These are phyloP conservation scores for Drosophila subpulchrella DNA, from an alignment of 1,140 invertebrate species.

Conservation along the genomic window DNA sequence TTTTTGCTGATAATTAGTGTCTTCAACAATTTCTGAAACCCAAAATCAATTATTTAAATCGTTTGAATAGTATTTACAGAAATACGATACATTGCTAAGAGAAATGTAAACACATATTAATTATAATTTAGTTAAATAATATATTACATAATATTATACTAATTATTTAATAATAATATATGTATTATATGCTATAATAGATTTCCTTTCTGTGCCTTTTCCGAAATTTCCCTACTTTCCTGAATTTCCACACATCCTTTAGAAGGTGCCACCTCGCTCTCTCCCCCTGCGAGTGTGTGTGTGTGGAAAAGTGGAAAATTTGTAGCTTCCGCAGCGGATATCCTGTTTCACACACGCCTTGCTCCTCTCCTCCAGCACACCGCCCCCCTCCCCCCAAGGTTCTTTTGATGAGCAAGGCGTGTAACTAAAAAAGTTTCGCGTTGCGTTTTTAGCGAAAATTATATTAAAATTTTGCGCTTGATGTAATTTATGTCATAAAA, in stretches of 20 bases:
- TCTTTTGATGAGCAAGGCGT: slow-evolving; percentile 48
- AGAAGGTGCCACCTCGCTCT: slow-evolving; percentile 36
- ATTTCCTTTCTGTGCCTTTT: background rate
- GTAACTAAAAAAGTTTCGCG: slow-evolving; percentile 77
- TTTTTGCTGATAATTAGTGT: too few relatives aligned
- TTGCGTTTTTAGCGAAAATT: slow-evolving; percentile 84
- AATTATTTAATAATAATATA: too few relatives aligned
- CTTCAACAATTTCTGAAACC: too few relatives aligned
- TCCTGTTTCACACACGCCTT: slow-evolving; percentile 78
- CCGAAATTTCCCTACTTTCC: slow-evolving; percentile 2
- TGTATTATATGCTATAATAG: too few relatives aligned
- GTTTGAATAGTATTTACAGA: too few relatives aligned
- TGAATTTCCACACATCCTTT: slow-evolving; percentile 1
- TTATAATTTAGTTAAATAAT: too few relatives aligned
- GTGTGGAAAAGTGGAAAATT: slow-evolving; percentile 82
- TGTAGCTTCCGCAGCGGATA: slow-evolving; percentile 81
- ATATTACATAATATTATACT: too few relatives aligned
- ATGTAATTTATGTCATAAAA: slow-evolving; percentile 84
- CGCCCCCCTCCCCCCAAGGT: background rate
- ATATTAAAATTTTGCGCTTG: slow-evolving; percentile 84
- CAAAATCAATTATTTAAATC: too few relatives aligned
- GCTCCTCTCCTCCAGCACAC: slow-evolving; percentile 16
- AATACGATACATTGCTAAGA: too few relatives aligned
- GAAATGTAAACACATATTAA: too few relatives aligned
- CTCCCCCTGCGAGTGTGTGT: slow-evolving; percentile 12